These are phyloP conservation scores for Lordiphosa clarofinis DNA, from an alignment of 1,140 invertebrate genomes.

Conservation along the genomic window DNA sequence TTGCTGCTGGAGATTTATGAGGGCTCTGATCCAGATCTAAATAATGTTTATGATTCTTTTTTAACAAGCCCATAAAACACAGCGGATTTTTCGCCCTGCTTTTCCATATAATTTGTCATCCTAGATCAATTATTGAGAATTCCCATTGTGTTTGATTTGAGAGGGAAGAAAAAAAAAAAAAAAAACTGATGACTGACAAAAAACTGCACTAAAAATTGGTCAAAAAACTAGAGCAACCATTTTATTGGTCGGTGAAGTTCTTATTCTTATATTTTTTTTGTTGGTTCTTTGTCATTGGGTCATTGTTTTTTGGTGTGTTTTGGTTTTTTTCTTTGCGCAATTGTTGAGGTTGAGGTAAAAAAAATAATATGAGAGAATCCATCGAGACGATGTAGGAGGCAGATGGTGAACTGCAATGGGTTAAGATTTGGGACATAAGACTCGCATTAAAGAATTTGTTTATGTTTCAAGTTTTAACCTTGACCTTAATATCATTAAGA, in stretches of 20 bases:
- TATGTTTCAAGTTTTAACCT: no score
- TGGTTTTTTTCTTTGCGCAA: constrained; percentile 11
- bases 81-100: constrained; percentile 18
- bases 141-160: constrained; percentile 33
- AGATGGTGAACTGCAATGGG: no score
- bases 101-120: constrained; percentile 55
- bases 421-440: no score
- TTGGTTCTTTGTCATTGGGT: constrained; percentile 13
- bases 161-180: constrained; percentile 25
- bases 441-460: no score
- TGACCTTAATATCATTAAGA: no score
- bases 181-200: constrained; percentile 58
- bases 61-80: constrained; percentile 65
- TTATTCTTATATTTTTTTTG: constrained; percentile 23
- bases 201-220: constrained; percentile 79
- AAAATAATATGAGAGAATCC: background rate
- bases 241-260: constrained; percentile 35
- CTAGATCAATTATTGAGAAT: constrained; percentile 27
- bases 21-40: constrained; percentile 62
- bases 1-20: constrained; percentile 37
- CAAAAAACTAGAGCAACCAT: constrained; percentile 74
- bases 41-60: constrained; percentile 75
- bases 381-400: no score
- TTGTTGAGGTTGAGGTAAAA: constrained; percentile 37
- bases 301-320: constrained; percentile 16